Evolutionary conservation across 2,888 invertebrate species (phyloP), one percentile per base, ranked within the genome.

Genomic region (Parthenolecanium corni): DNA sequence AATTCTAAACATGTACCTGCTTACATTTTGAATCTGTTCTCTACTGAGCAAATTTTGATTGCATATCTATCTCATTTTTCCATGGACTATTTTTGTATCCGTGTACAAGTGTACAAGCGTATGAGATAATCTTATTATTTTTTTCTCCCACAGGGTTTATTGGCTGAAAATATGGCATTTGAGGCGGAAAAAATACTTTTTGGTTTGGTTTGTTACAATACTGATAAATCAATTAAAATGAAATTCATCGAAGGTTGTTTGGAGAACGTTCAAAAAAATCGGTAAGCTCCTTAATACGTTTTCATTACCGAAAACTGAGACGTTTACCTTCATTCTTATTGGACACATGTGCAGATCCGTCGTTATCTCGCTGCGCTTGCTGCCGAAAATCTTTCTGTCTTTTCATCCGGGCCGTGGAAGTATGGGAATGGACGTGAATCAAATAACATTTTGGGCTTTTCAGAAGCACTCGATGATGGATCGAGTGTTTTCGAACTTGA

Each of bases 221-320:
- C 89, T 1, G 93, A 94, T 73, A 85, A 89, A 68, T 80, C 87
- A 66, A 89, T 94, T 67, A 80, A 91, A 63, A 90, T 91, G 76
- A 92, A 93, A 75, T 95, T 95, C 71, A 93, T 95, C 67, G 93
- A 94, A 74, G 94, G 93, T 9, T 93, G 93, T 70, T 77, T 94
- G 51, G 86, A 90, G 69, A 94, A 94, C 75, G 78, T 66, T 58
- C 62, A 66, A 58, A 64, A 65, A 57, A 66, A 66, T 52, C 66
- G 62, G 65, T 64, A 67, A 64, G 62, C 51, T 25, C 18, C 62
- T 40, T 21, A 38, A 18, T 52, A 57, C n/a, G 6, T 57, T 31
- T 14, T n/a, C n/a, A n/a, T n/a, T n/a, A n/a, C n/a, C n/a, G n/a
- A 52, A 11, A 2, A 52, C 9, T 16, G 3, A 21, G 6, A 21